phyloP scores from a whole-genome alignment of 2,888 invertebrate species.

The Orchesellides sinensis region DNA sequence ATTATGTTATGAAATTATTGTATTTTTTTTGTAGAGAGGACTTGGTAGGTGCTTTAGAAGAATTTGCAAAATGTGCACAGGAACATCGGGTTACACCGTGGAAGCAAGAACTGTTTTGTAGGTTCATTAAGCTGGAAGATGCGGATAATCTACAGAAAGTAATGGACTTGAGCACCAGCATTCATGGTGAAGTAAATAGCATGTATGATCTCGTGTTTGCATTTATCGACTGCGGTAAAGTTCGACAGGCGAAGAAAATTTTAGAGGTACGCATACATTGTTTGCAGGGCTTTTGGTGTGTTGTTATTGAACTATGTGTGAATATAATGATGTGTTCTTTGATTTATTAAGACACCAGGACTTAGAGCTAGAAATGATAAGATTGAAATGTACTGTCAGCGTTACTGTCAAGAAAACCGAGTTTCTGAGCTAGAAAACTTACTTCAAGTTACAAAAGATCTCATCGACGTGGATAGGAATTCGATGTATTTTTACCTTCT shows the following conservation, averaged over 20 bases:
- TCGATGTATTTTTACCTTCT: constrained; percentile 87
- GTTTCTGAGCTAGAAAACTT: constrained; percentile 86
- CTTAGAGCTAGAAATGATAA: constrained; percentile 83
- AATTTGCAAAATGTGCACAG: constrained; percentile 84
- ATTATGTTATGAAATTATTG: background rate
- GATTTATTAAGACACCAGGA: constrained; percentile 82
- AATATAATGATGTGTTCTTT: background rate
- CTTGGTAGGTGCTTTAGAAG: constrained; percentile 82
- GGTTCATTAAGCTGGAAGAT: constrained; percentile 82
- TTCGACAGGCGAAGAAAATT: constrained; percentile 89
- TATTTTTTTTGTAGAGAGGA: constrained; percentile 81
- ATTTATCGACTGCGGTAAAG: constrained; percentile 88
- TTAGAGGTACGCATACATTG: constrained; percentile 82
- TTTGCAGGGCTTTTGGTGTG: too few relatives aligned
- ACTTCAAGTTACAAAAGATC: constrained; percentile 86
- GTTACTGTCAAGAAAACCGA: constrained; percentile 81
- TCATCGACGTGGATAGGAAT: constrained; percentile 86
- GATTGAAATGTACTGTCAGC: constrained; percentile 82
- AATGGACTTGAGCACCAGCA: constrained; percentile 87
- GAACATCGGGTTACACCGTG: constrained; percentile 85
- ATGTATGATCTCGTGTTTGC: constrained; percentile 89
- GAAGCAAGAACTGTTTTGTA: constrained; percentile 85
- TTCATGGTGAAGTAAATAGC: constrained; percentile 90
- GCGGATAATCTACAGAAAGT: constrained; percentile 87
- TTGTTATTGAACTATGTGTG: too few relatives aligned